Evolutionary conservation across 2,797 vertebrate genomes (phyloP), one percentile per base, ranked within the genome.

Genomic region (Luscinia luscinia): DNA sequence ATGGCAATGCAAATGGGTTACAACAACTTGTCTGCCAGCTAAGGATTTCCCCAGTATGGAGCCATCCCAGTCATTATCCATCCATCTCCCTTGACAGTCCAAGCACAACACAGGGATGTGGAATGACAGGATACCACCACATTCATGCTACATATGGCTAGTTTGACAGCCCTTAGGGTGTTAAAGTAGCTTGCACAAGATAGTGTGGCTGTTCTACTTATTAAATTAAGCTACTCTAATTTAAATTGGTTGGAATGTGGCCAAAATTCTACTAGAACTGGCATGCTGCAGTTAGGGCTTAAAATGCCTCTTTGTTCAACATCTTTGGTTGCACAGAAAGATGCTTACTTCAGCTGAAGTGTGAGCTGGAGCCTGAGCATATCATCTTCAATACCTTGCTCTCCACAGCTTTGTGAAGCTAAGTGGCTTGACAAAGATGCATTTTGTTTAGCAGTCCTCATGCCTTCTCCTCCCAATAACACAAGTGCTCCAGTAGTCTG

Each of bases 271-370:
- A 54, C 72, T 87, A 84, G 59, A 85, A 89, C 12, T 90, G 93
- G 88, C 90, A 93, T 28, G 49, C 75, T 74, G 52, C 57, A 95
- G 68, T 68, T 69, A 49, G 57, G 68, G 30, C 57, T 93, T 84
- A 95, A 79, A 95, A 92, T 58, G 61, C 43, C 76, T 84, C 94
- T 95, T 95, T 93, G 90, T 93, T 90, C 57, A 69, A n/a, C 57
- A 49, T 64, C 84, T 84, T 57, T 20, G 32, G 52, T 16, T 90
- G 67, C 59, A 79, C 1, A 2, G 62, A 81, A 78, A 87, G 86
- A 90, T 84, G 77, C 67, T 92, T 84, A 73, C 79, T 95, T 78
- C 83, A 89, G 92, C 93, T 95, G 52, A 94, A 96, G 86, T 73
- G 67, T 14, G 41, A 87, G 74, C 68, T 43, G 48, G 26, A 93